phyloP scores from a whole-genome alignment of 1,140 invertebrate genomes.

The Drosophila ambigua region DNA sequence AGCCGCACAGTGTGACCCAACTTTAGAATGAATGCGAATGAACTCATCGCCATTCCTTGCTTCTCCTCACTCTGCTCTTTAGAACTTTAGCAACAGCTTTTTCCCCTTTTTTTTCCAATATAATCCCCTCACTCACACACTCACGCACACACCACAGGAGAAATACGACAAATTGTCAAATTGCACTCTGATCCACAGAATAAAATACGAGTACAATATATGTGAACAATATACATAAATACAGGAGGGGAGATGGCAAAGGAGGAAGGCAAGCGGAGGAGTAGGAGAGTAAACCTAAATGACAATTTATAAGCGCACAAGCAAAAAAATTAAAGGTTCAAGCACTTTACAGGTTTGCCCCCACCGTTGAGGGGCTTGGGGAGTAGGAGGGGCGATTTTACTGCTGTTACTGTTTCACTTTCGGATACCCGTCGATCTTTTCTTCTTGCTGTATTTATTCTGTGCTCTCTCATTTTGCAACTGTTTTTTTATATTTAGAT shows the following conservation, averaged over 20 bases:
- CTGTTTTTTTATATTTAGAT: too few relatives aligned
- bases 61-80: too few relatives aligned
- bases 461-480: too few relatives aligned
- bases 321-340: conserved; percentile 60
- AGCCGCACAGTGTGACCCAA: too few relatives aligned
- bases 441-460: too few relatives aligned
- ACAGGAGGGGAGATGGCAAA: background rate
- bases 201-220: background rate
- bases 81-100: too few relatives aligned
- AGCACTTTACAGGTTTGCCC: conserved; percentile 71
- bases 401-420: conserved; percentile 2
- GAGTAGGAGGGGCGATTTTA: background rate
- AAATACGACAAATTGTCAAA: conserved; percentile 3
- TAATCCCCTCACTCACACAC: too few relatives aligned
- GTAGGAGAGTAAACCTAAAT: conserved; percentile 29
- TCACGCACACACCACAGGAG: too few relatives aligned
- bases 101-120: too few relatives aligned
- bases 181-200: conserved; percentile 3
- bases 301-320: conserved; percentile 48
- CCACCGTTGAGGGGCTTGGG: conserved; percentile 1
- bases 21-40: too few relatives aligned
- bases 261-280: background rate
- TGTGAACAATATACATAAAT: too few relatives aligned
- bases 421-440: background rate
- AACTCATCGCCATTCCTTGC: too few relatives aligned